Conservation (phyloP, 2,888 invertebrate genomes). For the Uloborus plumipes region DNA sequence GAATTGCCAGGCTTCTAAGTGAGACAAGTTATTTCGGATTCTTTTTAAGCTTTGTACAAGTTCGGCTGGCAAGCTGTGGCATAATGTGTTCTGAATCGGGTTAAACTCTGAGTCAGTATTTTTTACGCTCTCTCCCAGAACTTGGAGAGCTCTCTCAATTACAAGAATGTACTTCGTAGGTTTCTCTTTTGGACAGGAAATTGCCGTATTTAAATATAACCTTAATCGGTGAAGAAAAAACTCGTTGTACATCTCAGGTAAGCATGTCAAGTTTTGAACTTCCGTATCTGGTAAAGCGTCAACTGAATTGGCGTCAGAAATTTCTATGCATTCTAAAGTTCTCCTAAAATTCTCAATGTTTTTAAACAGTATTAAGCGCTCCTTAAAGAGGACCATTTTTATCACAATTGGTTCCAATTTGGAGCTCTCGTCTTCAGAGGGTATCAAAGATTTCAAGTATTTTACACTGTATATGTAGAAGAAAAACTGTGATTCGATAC, state of each 20-base stretch:
- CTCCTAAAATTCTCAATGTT: not conserved
- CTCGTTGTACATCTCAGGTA: conserved; percentile 33
- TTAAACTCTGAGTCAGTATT: conserved; percentile 20
- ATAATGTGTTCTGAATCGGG: conserved; percentile 19
- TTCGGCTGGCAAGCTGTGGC: conserved; percentile 4
- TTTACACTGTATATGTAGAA: conserved; percentile 1
- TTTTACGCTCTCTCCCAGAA: conserved; percentile 37
- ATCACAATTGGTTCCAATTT: not conserved
- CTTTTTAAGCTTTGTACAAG: conserved; percentile 12
- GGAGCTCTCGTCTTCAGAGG: no score
- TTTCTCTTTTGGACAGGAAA: not conserved
- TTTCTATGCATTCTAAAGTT: not conserved
- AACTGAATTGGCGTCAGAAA: not conserved
- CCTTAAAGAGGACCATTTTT: not conserved
- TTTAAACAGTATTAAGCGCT: not conserved
- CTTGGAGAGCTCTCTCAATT: not conserved
- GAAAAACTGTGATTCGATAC: not conserved
- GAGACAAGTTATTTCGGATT: conserved; percentile 21
- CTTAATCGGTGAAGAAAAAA: conserved; percentile 22
- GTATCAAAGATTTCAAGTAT: not conserved
- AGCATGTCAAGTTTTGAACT: conserved; percentile 14
- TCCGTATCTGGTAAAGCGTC: not conserved
- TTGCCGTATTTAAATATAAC: conserved; percentile 18
- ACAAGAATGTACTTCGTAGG: not conserved
- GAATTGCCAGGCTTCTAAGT: conserved; percentile 7